phyloP scores from a whole-genome alignment of 2,797 vertebrate species.

The Cichlasoma orientale region DNA sequence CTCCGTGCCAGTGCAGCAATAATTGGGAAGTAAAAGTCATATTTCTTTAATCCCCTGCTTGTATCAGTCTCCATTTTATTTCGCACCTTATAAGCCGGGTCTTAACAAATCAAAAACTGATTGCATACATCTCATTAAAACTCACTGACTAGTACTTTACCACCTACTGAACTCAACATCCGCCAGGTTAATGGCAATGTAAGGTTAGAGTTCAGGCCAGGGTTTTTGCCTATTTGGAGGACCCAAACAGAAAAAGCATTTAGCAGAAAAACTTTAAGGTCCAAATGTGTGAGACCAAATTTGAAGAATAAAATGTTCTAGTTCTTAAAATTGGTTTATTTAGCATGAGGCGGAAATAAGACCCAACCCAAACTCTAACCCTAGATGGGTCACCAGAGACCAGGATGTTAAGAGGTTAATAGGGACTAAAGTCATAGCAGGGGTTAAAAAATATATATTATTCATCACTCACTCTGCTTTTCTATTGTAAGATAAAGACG shows the following conservation, averaged over 20 bases:
- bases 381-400: neutral
- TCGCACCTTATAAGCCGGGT: too few species aligned
- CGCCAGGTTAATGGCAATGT: too few species aligned
- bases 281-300: neutral
- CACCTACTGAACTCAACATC: too few species aligned
- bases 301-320: neutral
- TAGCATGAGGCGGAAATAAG: fast-evolving
- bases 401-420: neutral
- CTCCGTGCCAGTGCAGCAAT: neutral
- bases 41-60: neutral
- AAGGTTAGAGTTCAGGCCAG: too few species aligned
- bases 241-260: neutral
- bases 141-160: too few species aligned
- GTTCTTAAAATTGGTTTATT: neutral
- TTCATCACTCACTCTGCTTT: neutral
- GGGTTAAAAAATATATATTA: neutral
- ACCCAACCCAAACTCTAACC: fast-evolving
- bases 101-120: too few species aligned
- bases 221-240: neutral
- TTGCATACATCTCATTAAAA: too few species aligned
- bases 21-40: neutral
- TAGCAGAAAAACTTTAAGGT: neutral
- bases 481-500: neutral
- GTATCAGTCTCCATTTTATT: too few species aligned
- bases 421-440: neutral